Evolutionary conservation across 2,888 invertebrate genomes (phyloP).

Genomic region (Caenorhabditis uteleia): DNA sequence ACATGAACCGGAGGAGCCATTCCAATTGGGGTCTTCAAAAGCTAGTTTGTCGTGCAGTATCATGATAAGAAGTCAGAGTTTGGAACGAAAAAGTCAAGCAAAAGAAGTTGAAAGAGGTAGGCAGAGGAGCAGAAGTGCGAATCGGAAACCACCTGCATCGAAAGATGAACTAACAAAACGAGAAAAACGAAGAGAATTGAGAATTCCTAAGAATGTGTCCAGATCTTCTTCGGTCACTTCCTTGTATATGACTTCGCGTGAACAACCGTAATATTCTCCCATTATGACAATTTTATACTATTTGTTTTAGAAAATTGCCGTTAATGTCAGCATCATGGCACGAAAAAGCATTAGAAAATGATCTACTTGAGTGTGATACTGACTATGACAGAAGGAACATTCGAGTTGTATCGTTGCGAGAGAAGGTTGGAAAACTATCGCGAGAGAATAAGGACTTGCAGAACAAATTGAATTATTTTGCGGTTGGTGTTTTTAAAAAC

Average conservation of each 20-base stretch:
- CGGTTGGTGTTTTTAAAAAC: neutral
- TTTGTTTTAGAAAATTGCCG: conserved; percentile 25
- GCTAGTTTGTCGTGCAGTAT: conserved; percentile 43
- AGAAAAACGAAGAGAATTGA: conserved; percentile 32
- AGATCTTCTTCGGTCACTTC: conserved; percentile 40
- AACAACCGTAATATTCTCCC: conserved; percentile 21
- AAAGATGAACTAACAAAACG: conserved; percentile 27
- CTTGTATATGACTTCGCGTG: conserved; percentile 26
- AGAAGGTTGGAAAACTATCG: conserved; percentile 44
- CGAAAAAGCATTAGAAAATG: conserved; percentile 36
- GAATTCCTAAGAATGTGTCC: conserved; percentile 30
- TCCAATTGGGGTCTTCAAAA: conserved; percentile 44
- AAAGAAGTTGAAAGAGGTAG: conserved; percentile 24
- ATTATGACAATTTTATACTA: neutral
- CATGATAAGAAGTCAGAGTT: conserved; percentile 32
- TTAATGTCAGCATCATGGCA: conserved; percentile 53
- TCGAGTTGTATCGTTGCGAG: conserved; percentile 41
- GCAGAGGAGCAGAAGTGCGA: conserved; percentile 35
- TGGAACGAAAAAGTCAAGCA: conserved; percentile 24
- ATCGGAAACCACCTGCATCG: conserved; percentile 30
- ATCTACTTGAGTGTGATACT: conserved; percentile 33
- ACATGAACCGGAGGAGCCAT: conserved; percentile 42
- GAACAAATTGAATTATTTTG: conserved; percentile 27
- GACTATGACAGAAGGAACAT: conserved; percentile 34
- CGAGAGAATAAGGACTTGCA: conserved; percentile 41